Evolutionary conservation across 2,113 vertebrate species (phyloP).

Genomic region (Gobius niger): DNA sequence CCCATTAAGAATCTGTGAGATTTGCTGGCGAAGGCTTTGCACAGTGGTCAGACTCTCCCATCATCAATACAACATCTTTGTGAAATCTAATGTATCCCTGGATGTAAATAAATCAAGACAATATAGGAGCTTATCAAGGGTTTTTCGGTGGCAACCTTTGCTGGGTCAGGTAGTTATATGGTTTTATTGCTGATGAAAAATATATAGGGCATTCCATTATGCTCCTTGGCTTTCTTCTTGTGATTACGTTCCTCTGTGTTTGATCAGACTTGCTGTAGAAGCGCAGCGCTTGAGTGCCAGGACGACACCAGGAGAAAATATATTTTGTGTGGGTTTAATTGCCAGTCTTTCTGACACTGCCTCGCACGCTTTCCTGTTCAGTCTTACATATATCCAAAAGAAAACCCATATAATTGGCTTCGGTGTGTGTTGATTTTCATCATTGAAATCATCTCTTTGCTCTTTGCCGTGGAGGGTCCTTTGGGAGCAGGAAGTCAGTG

Average conservation of each 20-base stretch:
- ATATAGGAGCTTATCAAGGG: too few relatives aligned
- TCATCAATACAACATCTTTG: too few relatives aligned
- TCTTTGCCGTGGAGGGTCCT: slow-evolving; percentile 68
- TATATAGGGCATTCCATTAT: slow-evolving; percentile 46
- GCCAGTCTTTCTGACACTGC: slow-evolving; percentile 55
- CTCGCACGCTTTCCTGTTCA: slow-evolving; percentile 55
- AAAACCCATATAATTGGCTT: slow-evolving; percentile 68
- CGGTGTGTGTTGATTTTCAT: slow-evolving; percentile 66
- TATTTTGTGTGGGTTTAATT: slow-evolving; percentile 68
- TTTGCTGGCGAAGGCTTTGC: too few relatives aligned
- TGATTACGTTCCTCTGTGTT: slow-evolving; percentile 45
- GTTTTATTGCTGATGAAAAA: slow-evolving; percentile 15
- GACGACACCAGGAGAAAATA: slow-evolving; percentile 47
- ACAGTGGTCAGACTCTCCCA: too few relatives aligned
- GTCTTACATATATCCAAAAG: slow-evolving; percentile 39
- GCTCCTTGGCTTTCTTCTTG: slow-evolving; percentile 15
- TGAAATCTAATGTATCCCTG: too few relatives aligned
- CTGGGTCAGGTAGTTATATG: background rate
- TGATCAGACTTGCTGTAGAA: slow-evolving; percentile 43
- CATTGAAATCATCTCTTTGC: slow-evolving; percentile 66
- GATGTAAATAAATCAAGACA: too few relatives aligned
- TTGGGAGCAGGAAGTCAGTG: slow-evolving; percentile 60
- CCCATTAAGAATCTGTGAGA: too few relatives aligned
- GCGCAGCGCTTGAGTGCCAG: slow-evolving; percentile 38
- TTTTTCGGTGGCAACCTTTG: too few relatives aligned